Conservation (phyloP, 2,888 invertebrate species). For the Prosopocoilus inquinatus region DNA sequence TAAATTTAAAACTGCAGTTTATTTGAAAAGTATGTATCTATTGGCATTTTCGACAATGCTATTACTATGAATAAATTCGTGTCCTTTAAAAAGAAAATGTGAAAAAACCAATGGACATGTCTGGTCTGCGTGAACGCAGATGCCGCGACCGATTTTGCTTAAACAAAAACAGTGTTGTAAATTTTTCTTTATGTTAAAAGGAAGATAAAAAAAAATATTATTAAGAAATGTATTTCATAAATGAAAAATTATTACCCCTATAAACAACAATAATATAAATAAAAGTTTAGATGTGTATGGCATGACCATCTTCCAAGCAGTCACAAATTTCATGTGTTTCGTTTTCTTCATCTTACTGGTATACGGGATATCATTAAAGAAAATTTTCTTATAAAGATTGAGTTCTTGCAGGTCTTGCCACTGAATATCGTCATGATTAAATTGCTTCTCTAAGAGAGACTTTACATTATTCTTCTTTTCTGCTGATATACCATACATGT, state of each 20-base stretch:
- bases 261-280: too few species aligned
- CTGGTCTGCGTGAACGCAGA: not conserved
- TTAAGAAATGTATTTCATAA: too few species aligned
- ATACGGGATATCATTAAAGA: not conserved
- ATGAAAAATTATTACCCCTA: not conserved
- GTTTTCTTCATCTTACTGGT: not conserved
- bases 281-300: conserved; percentile 5
- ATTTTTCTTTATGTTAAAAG: too few species aligned
- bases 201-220: too few species aligned
- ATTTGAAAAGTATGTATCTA: not conserved
- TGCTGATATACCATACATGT: conserved; percentile 3
- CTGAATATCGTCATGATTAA: conserved; percentile 8
- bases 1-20: not conserved
- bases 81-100: not conserved
- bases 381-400: conserved; percentile 11
- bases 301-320: conserved; percentile 2
- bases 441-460: conserved; percentile 10
- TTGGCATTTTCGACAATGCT: not conserved
- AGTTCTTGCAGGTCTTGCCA: conserved; percentile 11
- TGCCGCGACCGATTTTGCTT: too few species aligned
- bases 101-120: conserved; percentile 4
- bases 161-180: too few species aligned
- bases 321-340: conserved; percentile 1
- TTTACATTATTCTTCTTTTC: conserved; percentile 13
- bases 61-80: too few species aligned